phyloP scores from a whole-genome alignment of 1,140 invertebrate species.

The Hylyphantes graminicola region DNA sequence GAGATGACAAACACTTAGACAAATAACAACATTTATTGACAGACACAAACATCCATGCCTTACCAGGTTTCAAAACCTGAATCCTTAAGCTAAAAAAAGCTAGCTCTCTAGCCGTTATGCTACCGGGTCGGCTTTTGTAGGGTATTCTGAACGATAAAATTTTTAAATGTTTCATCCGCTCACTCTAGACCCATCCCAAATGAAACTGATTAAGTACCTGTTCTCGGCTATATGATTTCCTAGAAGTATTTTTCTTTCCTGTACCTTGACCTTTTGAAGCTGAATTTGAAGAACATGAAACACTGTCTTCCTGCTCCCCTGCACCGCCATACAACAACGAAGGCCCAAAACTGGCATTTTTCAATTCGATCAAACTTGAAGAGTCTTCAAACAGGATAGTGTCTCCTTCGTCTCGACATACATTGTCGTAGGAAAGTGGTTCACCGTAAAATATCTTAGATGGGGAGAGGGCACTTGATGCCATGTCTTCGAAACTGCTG shows the following conservation, averaged over 20 bases:
- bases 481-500: conserved; percentile 24
- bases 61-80: too few relatives aligned
- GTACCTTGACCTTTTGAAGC: conserved; percentile 22
- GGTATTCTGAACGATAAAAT: too few relatives aligned
- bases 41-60: too few relatives aligned
- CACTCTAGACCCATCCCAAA: neutral
- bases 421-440: neutral
- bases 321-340: conserved; percentile 38
- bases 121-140: too few relatives aligned
- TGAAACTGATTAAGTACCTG: conserved; percentile 7
- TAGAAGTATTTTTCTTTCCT: neutral
- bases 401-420: conserved; percentile 21
- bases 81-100: too few relatives aligned
- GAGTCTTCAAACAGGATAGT: conserved; percentile 50
- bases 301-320: conserved; percentile 5
- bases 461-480: conserved; percentile 2
- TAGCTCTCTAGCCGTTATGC: too few relatives aligned
- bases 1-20: too few relatives aligned
- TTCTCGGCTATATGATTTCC: conserved; percentile 23
- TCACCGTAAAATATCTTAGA: conserved; percentile 11
- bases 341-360: conserved; percentile 49
- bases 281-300: neutral
- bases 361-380: conserved; percentile 43
- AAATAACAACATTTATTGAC: too few relatives aligned
- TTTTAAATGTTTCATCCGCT: neutral